Evolutionary conservation across 2,888 invertebrate species (phyloP).

Genomic region (Lapara coniferarum): DNA sequence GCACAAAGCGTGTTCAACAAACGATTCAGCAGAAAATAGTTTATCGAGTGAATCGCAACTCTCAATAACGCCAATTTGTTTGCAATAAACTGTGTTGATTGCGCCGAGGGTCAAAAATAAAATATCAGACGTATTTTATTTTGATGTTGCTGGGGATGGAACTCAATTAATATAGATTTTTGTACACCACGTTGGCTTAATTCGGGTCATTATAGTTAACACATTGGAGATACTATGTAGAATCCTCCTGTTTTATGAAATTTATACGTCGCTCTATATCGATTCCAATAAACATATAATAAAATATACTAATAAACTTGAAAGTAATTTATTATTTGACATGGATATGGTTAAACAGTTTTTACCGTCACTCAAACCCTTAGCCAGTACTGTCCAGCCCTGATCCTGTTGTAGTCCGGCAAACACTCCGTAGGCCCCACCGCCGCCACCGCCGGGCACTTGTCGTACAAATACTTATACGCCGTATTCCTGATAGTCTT

Average conservation of each 20-base stretch:
- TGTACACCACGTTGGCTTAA: too few relatives aligned
- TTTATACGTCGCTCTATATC: too few relatives aligned
- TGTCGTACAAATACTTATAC: slow-evolving; percentile 95
- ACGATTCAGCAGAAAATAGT: slow-evolving; percentile 15
- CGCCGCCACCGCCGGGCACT: slow-evolving; percentile 96
- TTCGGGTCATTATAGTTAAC: too few relatives aligned
- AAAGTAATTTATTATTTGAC: too few relatives aligned
- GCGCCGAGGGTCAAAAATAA: too few relatives aligned
- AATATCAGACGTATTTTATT: too few relatives aligned
- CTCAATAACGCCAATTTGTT: slow-evolving; percentile 1
- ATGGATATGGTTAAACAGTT: neutral
- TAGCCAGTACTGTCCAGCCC: slow-evolving; percentile 94
- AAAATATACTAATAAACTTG: too few relatives aligned
- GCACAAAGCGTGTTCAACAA: slow-evolving; percentile 15
- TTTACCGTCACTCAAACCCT: slow-evolving; percentile 60
- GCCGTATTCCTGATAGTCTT: neutral
- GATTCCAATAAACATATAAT: too few relatives aligned
- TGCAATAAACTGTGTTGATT: neutral
- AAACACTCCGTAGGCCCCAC: slow-evolving; percentile 96
- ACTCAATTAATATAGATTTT: too few relatives aligned
- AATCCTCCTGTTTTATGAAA: too few relatives aligned
- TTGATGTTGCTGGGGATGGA: too few relatives aligned
- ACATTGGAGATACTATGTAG: too few relatives aligned
- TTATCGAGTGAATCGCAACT: slow-evolving; percentile 5
- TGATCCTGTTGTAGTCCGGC: slow-evolving; percentile 94